Conservation (phyloP, 1,140 invertebrate genomes). For the Brachionus calyciflorus region DNA sequence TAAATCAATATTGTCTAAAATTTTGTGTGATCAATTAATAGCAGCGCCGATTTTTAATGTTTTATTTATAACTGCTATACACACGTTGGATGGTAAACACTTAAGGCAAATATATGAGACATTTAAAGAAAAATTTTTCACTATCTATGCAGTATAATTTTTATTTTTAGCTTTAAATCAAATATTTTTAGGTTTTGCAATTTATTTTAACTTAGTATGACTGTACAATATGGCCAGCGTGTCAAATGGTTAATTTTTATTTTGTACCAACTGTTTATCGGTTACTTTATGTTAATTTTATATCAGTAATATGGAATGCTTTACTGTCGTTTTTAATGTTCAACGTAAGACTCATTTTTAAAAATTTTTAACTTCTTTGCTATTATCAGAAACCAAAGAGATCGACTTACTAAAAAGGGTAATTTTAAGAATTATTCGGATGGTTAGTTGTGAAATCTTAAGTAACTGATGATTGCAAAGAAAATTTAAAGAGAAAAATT, state of each 20-base stretch:
- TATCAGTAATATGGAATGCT: conserved; percentile 43
- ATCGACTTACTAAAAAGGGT: no score
- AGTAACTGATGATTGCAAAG: no score
- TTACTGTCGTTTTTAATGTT: conserved; percentile 29
- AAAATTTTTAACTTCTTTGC: no score
- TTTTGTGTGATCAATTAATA: conserved; percentile 31
- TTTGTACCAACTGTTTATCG: conserved; percentile 37
- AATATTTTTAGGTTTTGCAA: background rate
- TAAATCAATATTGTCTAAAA: background rate
- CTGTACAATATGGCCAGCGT: conserved; percentile 17
- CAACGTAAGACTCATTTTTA: background rate
- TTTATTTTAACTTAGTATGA: conserved; percentile 35
- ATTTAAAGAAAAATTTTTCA: conserved; percentile 23
- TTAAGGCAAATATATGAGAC: background rate
- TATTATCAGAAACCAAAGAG: no score
- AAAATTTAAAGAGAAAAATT: background rate
- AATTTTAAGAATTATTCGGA: no score
- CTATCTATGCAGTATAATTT: conserved; percentile 19
- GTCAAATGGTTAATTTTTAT: conserved; percentile 36
- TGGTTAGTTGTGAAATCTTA: no score
- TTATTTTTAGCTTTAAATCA: background rate
- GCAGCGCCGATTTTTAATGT: conserved; percentile 29
- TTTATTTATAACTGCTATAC: conserved; percentile 25
- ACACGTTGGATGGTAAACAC: conserved; percentile 29
- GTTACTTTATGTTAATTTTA: conserved; percentile 13